Base-by-base conservation (phyloP, 2,797 vertebrate species). In the Euphonia xanthogaster region DNA sequence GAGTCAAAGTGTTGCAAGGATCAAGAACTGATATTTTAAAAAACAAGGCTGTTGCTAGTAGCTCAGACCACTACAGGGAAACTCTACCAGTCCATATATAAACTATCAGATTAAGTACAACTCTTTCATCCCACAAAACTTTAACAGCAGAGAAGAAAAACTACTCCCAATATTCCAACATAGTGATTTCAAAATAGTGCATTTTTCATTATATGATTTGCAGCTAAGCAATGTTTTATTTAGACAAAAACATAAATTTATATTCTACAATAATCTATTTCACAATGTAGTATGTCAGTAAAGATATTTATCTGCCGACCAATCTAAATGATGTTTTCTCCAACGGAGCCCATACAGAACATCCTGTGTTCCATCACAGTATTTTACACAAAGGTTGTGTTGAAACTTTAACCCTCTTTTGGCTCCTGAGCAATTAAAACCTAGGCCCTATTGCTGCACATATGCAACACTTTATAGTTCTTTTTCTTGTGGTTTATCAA, bases 61-160 rank as follows among this genome's bases (percentile, higher is more conserved):
- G 33, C 28, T 94, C 65, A 83, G 86, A 68, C 78, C 91, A 75
- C 91, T 72, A 92, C 72, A 73, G 44, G 89, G 86, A 92, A 93
- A 87, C 22, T 51, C 19, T 58, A 68, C 3, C 11, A 53, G 30
- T 31, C 53, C 9, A 31, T 7, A 21, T 3, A 72, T 2, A 6
- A 90, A 39, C 14, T 10, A 40, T 12, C 15, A 66, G 35, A 68
- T 33, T 4, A 78, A 19, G 28, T 65, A 42, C 8, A 72, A 55
- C 7, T 0, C 7, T 17, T 24, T 12, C 7, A 4, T 2, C 5
- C 14, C 18, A 14, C 1, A 21, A 55, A 22, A 57, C 33, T 82
- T 79, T 33, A 83, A 72, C 31, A 53, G n/a, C 28, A 74, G 30
- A 82, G 11, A 67, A 70, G 18, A 50, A 57, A 45, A 78, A 30